Percentiles rank a stretch among this genome's conserved stretches.
Evolutionary conservation across 2,888 invertebrate genomes (phyloP).

Genomic region (Priocnemis perturbator): DNA sequence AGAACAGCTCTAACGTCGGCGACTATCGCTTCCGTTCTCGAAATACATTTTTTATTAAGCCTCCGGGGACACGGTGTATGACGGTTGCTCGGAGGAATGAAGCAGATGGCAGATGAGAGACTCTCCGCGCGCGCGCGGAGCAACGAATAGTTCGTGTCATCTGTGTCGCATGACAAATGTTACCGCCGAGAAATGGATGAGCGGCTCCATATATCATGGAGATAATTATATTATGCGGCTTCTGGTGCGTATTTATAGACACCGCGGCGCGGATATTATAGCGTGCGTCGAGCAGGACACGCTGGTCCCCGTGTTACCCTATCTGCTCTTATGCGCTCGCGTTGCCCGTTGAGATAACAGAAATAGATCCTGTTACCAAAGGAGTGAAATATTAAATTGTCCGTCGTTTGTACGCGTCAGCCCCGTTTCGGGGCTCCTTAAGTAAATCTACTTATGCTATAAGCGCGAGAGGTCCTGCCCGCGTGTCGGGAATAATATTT

Average conservation of each 20-base stretch:
- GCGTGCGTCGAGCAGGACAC: constrained; percentile 30
- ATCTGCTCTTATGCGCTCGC: constrained; percentile 40
- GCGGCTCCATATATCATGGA: constrained; percentile 67
- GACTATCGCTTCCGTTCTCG: constrained; percentile 28
- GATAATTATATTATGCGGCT: constrained; percentile 72
- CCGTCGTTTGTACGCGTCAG: not conserved
- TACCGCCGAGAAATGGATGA: constrained; percentile 59
- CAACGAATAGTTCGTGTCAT: constrained; percentile 52
- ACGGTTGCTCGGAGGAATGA: constrained; percentile 9
- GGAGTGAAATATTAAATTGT: constrained; percentile 54
- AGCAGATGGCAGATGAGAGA: not conserved
- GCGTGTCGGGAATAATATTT: too few species aligned
- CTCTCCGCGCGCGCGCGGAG: constrained; percentile 22
- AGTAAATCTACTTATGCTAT: too few species aligned
- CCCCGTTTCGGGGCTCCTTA: too few species aligned
- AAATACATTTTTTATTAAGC: constrained; percentile 52
- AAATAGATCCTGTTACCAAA: constrained; percentile 31
- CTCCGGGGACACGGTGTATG: not conserved
- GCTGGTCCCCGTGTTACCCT: constrained; percentile 45
- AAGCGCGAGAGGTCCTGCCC: too few species aligned
- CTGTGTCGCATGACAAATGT: constrained; percentile 62
- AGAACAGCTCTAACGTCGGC: not conserved
- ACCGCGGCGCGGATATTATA: constrained; percentile 9
- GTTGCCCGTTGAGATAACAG: constrained; percentile 45
- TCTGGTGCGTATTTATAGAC: constrained; percentile 61